Evolutionary conservation across 2,888 invertebrate species (phyloP).

Genomic region (Stenurella melanura): DNA sequence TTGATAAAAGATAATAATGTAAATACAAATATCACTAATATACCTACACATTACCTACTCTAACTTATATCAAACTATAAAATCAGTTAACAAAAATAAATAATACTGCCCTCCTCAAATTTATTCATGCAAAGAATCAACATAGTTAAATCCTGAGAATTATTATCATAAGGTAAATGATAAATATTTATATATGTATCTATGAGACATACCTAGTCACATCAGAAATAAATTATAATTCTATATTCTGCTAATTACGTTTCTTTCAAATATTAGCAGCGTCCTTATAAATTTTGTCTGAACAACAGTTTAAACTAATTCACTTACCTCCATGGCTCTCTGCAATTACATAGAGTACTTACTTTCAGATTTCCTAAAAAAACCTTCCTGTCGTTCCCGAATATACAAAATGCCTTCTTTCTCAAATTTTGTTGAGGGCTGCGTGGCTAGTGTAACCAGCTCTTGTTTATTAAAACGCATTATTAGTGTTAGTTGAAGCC

Average conservation of each 20-base stretch:
- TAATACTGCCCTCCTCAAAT: too few relatives aligned
- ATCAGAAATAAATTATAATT: neutral
- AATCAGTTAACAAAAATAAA: too few relatives aligned
- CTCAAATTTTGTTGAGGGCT: constrained; percentile 91
- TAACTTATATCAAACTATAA: too few relatives aligned
- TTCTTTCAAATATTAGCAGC: neutral
- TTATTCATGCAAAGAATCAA: too few relatives aligned
- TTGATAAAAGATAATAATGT: too few relatives aligned
- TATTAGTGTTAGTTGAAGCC: constrained; percentile 38
- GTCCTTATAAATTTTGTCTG: constrained; percentile 5
- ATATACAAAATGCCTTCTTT: constrained; percentile 92
- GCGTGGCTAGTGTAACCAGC: constrained; percentile 88
- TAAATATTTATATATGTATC: too few relatives aligned
- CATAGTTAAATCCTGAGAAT: too few relatives aligned
- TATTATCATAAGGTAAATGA: too few relatives aligned
- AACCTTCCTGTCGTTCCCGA: constrained; percentile 92
- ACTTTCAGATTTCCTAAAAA: constrained; percentile 95
- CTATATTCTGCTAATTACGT: neutral
- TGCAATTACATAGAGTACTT: constrained; percentile 68
- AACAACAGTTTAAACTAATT: constrained; percentile 18
- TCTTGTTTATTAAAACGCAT: constrained; percentile 97
- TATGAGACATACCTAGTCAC: too few relatives aligned
- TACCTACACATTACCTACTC: too few relatives aligned
- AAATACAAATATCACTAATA: too few relatives aligned
- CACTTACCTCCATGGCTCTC: constrained; percentile 21